phyloP scores from a whole-genome alignment of 2,888 invertebrate genomes.

The Bellardia pandia region DNA sequence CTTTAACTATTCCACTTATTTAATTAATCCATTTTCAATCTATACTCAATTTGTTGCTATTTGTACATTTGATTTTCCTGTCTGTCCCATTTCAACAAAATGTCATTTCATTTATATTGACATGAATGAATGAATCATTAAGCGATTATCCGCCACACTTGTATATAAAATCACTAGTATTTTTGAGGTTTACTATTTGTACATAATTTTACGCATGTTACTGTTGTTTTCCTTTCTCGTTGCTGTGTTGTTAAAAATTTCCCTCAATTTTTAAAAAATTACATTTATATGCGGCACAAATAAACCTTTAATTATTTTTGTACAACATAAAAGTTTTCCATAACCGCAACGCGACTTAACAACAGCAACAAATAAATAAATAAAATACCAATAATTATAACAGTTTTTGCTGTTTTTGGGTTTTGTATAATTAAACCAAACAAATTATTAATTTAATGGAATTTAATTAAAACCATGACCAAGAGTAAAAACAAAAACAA shows the following conservation, averaged over 20 bases:
- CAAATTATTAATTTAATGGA: constrained; percentile 54
- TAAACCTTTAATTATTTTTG: constrained; percentile 28
- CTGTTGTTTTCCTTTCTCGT: not conserved
- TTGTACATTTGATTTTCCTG: not conserved
- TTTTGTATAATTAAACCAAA: constrained; percentile 37
- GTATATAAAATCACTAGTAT: constrained; percentile 18
- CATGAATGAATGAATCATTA: constrained; percentile 24
- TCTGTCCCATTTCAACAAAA: not conserved
- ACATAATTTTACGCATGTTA: constrained; percentile 17
- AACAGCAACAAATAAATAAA: not conserved
- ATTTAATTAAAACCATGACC: constrained; percentile 44
- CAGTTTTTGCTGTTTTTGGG: constrained; percentile 18
- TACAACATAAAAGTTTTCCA: constrained; percentile 14
- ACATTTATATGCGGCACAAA: constrained; percentile 8
- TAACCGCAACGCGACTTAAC: constrained; percentile 16
- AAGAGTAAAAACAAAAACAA: not conserved
- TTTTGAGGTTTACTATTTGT: constrained; percentile 33
- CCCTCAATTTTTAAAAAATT: constrained; percentile 16
- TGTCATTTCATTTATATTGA: constrained; percentile 6
- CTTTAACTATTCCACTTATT: no score
- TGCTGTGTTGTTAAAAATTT: not conserved
- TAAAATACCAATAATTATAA: constrained; percentile 41
- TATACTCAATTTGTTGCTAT: not conserved
- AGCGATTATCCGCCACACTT: constrained; percentile 29
- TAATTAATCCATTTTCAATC: not conserved